Evolutionary conservation across 2,113 vertebrate species (phyloP).

Genomic region (Rattus rattus): DNA sequence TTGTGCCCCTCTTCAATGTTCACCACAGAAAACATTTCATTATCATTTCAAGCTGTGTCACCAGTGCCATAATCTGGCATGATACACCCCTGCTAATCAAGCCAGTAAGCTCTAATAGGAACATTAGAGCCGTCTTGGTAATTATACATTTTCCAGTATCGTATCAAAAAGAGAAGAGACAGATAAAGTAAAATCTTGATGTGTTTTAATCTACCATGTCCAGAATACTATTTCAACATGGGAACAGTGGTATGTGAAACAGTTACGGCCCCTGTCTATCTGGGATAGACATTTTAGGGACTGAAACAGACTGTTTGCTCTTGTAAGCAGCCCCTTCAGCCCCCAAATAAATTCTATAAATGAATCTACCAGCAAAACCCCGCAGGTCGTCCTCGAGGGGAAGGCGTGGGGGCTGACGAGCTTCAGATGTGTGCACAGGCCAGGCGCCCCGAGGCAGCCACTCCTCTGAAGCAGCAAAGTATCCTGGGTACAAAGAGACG

Average conservation of each 20-base stretch:
- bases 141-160: background rate
- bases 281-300: background rate
- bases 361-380: background rate
- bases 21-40: background rate
- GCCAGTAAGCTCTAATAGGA: background rate
- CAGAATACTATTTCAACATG: background rate
- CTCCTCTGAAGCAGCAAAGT: background rate
- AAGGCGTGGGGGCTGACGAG: background rate
- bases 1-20: background rate
- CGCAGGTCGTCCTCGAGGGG: background rate
- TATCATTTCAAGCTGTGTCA: background rate
- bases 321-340: accelerated
- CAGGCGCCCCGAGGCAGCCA: background rate
- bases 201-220: background rate
- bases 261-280: background rate
- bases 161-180: background rate
- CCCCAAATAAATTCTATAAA: background rate
- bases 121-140: background rate
- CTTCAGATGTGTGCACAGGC: background rate
- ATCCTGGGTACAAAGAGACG: background rate
- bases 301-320: background rate
- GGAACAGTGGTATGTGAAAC: background rate
- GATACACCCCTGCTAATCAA: background rate
- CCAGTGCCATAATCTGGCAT: background rate
- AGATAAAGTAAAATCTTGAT: background rate